phyloP scores from a whole-genome alignment of 2,888 invertebrate genomes.

The Trachelus iudaicus region DNA sequence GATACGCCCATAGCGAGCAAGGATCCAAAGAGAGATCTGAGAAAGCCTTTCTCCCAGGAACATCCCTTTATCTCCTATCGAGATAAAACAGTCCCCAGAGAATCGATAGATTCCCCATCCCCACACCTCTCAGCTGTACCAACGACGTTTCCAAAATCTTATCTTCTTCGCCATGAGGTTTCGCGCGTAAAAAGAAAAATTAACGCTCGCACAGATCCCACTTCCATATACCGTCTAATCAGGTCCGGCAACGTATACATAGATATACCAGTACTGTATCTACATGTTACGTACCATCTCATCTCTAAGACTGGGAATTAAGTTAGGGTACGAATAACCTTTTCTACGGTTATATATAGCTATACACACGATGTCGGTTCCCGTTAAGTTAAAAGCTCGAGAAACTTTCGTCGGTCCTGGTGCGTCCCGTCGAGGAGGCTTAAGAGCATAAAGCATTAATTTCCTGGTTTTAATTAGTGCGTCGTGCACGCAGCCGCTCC shows the following conservation, averaged over 20 bases:
- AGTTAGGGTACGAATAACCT: not conserved
- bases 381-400: slow-evolving; percentile 1
- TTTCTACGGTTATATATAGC: not conserved
- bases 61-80: not conserved
- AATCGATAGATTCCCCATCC: not conserved
- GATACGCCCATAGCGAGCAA: not conserved
- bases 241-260: not conserved
- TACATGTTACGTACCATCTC: not conserved
- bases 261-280: not conserved
- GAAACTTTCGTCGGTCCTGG: slow-evolving; percentile 10
- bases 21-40: not conserved
- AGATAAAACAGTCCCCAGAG: not conserved
- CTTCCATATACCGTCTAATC: no score
- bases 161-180: no score
- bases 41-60: not conserved
- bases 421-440: slow-evolving; percentile 31
- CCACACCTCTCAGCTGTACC: not conserved
- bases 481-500: slow-evolving; percentile 55
- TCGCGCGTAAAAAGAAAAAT: not conserved
- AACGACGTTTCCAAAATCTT: not conserved
- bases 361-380: not conserved
- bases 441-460: slow-evolving; percentile 56
- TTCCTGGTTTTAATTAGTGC: slow-evolving; percentile 65
- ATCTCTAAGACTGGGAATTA: not conserved
- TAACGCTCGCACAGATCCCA: not conserved